Conservation (phyloP, 1,140 invertebrate species). For the Spodoptera frugiperda region DNA sequence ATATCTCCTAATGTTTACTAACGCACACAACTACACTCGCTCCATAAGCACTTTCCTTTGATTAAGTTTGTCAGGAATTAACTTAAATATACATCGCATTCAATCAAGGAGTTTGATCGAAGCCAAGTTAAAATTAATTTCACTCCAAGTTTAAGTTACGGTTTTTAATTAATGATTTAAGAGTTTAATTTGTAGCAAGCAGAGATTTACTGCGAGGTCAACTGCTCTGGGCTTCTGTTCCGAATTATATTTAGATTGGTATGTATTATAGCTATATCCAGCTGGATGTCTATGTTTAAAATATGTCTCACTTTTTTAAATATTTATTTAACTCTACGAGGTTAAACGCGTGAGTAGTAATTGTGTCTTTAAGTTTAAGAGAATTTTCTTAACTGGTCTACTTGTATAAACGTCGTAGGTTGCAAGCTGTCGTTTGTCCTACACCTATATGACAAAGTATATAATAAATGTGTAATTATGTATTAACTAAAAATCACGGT, state of each 20-base stretch:
- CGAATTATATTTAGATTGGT: neutral
- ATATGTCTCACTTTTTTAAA: too few relatives aligned
- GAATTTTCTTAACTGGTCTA: too few relatives aligned
- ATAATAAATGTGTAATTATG: too few relatives aligned
- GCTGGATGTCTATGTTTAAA: too few relatives aligned
- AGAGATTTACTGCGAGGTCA: neutral
- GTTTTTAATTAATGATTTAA: constrained; percentile 19
- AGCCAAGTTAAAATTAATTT: constrained; percentile 19
- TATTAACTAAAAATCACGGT: too few relatives aligned
- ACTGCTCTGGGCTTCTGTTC: neutral
- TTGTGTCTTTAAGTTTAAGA: too few relatives aligned
- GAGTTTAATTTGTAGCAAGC: neutral
- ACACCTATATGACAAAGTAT: too few relatives aligned
- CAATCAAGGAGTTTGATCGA: constrained; percentile 32
- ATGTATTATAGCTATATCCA: too few relatives aligned
- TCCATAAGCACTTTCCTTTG: constrained; percentile 3
- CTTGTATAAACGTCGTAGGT: too few relatives aligned
- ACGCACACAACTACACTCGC: neutral
- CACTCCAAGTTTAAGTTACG: neutral
- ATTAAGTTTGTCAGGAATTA: constrained; percentile 22
- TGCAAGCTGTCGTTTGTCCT: too few relatives aligned
- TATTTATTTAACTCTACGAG: too few relatives aligned
- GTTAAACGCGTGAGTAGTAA: too few relatives aligned
- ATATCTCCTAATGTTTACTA: neutral
- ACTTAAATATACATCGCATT: constrained; percentile 37